Conservation (phyloP, 2,797 vertebrate species). For the Lacerta bilineata region DNA sequence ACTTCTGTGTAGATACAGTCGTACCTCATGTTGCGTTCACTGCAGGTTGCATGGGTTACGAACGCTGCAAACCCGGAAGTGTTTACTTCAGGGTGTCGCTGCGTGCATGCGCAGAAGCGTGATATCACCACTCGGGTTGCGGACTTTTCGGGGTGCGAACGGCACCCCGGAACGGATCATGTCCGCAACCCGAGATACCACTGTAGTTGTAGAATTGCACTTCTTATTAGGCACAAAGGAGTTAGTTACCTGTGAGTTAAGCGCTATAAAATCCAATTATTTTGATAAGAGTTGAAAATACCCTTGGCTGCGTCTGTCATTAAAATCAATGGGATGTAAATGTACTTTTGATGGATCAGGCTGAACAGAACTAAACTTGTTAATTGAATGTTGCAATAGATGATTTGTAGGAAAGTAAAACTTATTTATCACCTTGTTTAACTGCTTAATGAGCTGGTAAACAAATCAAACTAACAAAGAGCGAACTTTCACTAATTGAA, state of each 20-base stretch:
- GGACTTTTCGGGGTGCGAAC: no score
- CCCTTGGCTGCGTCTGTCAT: neutral
- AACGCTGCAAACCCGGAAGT: no score
- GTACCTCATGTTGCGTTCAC: no score
- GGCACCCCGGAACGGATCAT: no score
- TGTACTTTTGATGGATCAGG: neutral
- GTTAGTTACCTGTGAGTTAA: neutral
- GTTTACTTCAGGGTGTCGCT: no score
- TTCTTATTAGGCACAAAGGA: neutral
- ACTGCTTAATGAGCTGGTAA: conserved; percentile 14
- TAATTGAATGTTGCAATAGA: conserved; percentile 11
- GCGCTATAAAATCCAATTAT: neutral
- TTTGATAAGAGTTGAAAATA: neutral
- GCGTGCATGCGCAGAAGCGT: no score
- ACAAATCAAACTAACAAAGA: conserved; percentile 12
- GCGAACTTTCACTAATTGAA: neutral
- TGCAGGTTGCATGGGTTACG: no score
- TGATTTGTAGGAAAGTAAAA: neutral
- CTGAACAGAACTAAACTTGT: neutral
- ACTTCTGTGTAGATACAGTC: no score
- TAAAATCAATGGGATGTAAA: neutral
- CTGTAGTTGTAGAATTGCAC: no score
- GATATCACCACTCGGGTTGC: no score
- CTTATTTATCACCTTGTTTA: neutral
- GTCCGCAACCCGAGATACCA: no score